A percentile compares a stretch with the other conserved stretches of the same genome.
Evolutionary conservation across 2,113 vertebrate species (phyloP).

Genomic region (Hyperopisus bebe): DNA sequence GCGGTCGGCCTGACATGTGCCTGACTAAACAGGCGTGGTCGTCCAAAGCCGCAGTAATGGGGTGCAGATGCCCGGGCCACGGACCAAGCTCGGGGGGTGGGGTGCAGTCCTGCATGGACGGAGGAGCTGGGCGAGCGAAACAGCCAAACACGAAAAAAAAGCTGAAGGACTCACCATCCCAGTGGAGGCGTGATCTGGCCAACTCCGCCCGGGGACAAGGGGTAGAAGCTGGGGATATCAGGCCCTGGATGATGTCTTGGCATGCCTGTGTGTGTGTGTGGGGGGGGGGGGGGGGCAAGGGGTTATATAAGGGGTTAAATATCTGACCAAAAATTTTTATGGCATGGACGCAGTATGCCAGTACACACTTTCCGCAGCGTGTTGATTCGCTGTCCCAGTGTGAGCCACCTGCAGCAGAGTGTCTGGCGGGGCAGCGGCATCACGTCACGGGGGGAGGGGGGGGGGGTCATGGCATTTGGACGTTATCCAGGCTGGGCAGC

Average conservation of each 20-base stretch:
- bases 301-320: too few species aligned
- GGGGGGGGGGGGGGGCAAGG: not conserved
- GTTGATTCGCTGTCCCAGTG: not conserved
- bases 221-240: slow-evolving; percentile 93
- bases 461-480: not conserved
- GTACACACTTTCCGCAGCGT: not conserved
- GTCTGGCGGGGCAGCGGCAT: not conserved
- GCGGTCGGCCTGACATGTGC: slow-evolving; percentile 53
- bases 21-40: slow-evolving; percentile 41
- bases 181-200: slow-evolving; percentile 95
- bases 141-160: not conserved
- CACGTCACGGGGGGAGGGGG: not conserved
- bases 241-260: slow-evolving; percentile 85
- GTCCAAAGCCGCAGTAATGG: slow-evolving; percentile 24
- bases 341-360: not conserved
- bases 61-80: not conserved
- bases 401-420: not conserved
- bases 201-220: slow-evolving; percentile 86
- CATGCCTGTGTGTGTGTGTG: slow-evolving; percentile 68
- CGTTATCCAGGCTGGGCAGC: slow-evolving; percentile 16
- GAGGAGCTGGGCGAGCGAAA: not conserved
- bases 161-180: slow-evolving; percentile 78
- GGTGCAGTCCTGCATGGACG: not conserved
- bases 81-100: not conserved
- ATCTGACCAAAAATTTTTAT: not conserved